Evolutionary conservation across 2,113 vertebrate genomes (phyloP), one percentile per base, ranked within the genome.

Genomic region (Coturnix japonica): DNA sequence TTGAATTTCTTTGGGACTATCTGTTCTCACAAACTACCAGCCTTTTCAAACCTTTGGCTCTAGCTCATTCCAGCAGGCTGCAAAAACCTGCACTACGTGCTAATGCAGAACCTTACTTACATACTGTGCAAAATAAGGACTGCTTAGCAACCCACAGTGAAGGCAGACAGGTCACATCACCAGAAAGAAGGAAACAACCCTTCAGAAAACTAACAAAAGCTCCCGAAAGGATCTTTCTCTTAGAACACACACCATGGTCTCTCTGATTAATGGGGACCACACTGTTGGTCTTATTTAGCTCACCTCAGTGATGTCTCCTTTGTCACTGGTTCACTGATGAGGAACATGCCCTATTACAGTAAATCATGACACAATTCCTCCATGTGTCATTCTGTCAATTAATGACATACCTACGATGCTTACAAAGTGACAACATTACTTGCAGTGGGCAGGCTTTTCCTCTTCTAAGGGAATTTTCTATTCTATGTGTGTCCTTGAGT

Each of bases 301-400:
- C 89, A 87, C 78, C 47, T 85, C 94, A 92, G 73, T 73, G 70
- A 76, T 69, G 73, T 73, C 33, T 91, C 57, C 47, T 87, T 77
- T 81, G 67, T 80, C 43, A 85, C 72, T 61, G 67, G 26, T 35
- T 82, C 72, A 39, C 31, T 2, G 5, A 28, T 41, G 85, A 80
- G 53, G 51, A 72, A 53, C 65, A 23, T 47, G 79, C 22, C 75
- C 82, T 21, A 43, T 31, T 87, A 67, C 65, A 59, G 30, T 74
- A 93, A 87, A 83, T 85, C 65, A 87, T 8, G 51, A 46, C 64
- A 83, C 41, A 0, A 1, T 33, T 81, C 43, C 60, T 82, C 79
- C 51, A 13, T 8, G 39, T 91, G 65, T 31, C 11, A 4, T 4
- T 5, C 6, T 87, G 94, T 71, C 87, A 91, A 70, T 85, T 89